These are phyloP conservation scores for Coelopa frigida DNA, from an alignment of 1,140 invertebrate genomes.

Conservation along the genomic window DNA sequence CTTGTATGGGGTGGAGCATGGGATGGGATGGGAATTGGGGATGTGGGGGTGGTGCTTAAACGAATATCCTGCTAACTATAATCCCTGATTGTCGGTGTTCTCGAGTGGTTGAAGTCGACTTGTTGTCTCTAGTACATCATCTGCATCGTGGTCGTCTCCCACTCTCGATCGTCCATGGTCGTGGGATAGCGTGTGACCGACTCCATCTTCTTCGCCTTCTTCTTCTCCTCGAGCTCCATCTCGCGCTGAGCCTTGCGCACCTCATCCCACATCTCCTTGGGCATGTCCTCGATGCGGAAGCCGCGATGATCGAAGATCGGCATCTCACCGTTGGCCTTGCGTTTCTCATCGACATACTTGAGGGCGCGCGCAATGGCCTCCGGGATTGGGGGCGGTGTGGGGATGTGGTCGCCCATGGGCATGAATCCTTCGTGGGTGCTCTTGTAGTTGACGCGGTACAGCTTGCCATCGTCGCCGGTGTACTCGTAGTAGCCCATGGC, in stretches of 20 bases:
- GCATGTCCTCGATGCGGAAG: slow-evolving; percentile 39
- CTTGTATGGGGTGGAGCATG: neutral
- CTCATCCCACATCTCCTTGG: slow-evolving; percentile 28
- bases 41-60: neutral
- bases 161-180: no score
- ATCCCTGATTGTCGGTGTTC: no score
- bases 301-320: slow-evolving; percentile 37
- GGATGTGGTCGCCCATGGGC: slow-evolving; percentile 51
- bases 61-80: neutral
- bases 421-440: slow-evolving; percentile 61
- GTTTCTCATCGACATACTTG: slow-evolving; percentile 46
- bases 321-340: slow-evolving; percentile 29
- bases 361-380: slow-evolving; percentile 58
- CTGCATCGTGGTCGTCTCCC: no score
- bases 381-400: slow-evolving; percentile 62
- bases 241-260: slow-evolving; percentile 31
- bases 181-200: neutral
- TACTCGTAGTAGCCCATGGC: slow-evolving; percentile 57
- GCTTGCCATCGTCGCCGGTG: slow-evolving; percentile 50
- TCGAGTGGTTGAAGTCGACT: no score
- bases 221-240: slow-evolving; percentile 31
- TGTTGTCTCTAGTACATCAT: no score
- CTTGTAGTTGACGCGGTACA: slow-evolving; percentile 54
- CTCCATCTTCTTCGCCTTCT: slow-evolving; percentile 19
- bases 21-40: neutral